Evolutionary conservation across 2,888 invertebrate genomes (phyloP).

Genomic region (Ecdyonurus torrentis): DNA sequence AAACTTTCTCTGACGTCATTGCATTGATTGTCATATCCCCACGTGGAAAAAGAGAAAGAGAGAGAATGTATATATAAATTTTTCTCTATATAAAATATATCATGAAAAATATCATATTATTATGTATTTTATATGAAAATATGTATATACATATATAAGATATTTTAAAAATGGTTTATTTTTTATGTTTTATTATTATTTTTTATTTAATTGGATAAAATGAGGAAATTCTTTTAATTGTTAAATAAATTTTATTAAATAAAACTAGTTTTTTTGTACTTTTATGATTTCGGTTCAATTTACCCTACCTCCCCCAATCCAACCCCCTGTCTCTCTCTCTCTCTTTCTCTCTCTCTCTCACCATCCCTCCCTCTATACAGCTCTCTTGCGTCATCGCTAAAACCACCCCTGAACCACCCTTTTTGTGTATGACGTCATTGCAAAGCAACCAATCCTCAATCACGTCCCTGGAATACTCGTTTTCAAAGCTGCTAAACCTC

Average conservation of each 20-base stretch:
- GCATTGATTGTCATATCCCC: slow-evolving; percentile 47
- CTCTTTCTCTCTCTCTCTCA: not conserved
- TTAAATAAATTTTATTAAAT: not conserved
- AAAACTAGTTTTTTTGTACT: not conserved
- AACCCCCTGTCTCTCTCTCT: not conserved
- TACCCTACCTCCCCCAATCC: not conserved
- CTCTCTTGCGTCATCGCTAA: not conserved
- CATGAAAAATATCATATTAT: no score
- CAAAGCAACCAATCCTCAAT: not conserved
- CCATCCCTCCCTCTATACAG: not conserved
- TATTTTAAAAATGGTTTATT: no score
- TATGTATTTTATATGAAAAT: no score
- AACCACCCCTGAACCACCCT: not conserved
- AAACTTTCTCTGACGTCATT: slow-evolving; percentile 47
- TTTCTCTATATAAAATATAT: not conserved
- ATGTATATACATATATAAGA: not conserved
- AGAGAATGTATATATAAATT: not conserved
- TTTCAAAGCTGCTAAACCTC: not conserved
- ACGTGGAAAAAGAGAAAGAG: slow-evolving; percentile 21
- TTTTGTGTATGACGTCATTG: not conserved
- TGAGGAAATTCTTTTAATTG: not conserved
- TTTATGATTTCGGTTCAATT: not conserved
- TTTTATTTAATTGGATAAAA: not conserved
- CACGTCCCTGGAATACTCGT: not conserved
- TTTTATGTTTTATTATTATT: no score